These are phyloP conservation scores for Neomorphus geoffroyi DNA, from an alignment of 2,797 vertebrate species.

Conservation along the genomic window DNA sequence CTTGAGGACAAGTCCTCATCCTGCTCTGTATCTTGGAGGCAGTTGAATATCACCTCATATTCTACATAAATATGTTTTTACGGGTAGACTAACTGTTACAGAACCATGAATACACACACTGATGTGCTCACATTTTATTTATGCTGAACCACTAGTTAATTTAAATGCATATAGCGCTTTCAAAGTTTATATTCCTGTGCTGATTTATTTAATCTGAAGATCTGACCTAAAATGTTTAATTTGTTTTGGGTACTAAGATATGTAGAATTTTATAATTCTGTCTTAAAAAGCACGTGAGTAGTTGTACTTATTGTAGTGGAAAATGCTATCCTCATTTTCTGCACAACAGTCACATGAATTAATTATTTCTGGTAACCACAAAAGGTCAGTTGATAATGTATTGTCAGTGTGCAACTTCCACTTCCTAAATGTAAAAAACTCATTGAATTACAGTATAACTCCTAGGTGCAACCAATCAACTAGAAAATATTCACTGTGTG, in stretches of 20 bases:
- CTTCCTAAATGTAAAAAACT: background rate
- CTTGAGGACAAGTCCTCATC: background rate
- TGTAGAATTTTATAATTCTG: background rate
- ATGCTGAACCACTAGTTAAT: background rate
- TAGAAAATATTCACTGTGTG: background rate
- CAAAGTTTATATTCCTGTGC: background rate
- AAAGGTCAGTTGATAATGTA: background rate
- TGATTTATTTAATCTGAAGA: background rate
- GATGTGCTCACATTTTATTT: background rate
- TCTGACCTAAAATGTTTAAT: background rate
- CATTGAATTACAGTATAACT: background rate
- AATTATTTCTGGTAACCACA: background rate
- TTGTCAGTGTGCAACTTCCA: background rate
- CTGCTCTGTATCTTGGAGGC: background rate
- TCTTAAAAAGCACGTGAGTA: background rate
- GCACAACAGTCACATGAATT: background rate
- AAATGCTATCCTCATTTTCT: background rate
- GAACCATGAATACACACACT: background rate
- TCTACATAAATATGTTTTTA: background rate
- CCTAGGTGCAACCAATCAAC: background rate
- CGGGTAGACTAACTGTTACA: background rate
- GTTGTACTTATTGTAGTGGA: background rate
- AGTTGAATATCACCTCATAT: background rate
- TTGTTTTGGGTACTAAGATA: background rate
- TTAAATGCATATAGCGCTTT: background rate